Evolutionary conservation across 1,140 invertebrate species (phyloP).

Genomic region (Protaetia brevitarsis): DNA sequence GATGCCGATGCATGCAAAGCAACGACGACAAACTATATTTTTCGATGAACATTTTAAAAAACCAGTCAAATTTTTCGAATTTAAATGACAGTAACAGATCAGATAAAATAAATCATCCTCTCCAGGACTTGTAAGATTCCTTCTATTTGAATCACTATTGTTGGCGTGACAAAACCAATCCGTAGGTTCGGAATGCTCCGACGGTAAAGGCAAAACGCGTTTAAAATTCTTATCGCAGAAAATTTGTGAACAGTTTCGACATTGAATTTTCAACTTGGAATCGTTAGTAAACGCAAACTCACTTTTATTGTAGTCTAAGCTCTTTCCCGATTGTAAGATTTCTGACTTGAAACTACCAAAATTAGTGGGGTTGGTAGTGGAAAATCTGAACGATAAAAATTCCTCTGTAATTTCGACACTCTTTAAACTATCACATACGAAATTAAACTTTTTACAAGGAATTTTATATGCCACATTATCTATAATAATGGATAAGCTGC

Average conservation of each 20-base stretch:
- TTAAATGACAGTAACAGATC: slow-evolving; percentile 52
- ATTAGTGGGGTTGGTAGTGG: slow-evolving; percentile 34
- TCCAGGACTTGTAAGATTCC: slow-evolving; percentile 47
- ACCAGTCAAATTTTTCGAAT: slow-evolving; percentile 45
- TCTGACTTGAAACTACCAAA: slow-evolving; percentile 54
- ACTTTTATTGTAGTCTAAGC: slow-evolving; percentile 25
- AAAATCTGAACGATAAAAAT: slow-evolving; percentile 40
- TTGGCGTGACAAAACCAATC: slow-evolving; percentile 58
- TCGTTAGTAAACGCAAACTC: slow-evolving; percentile 42
- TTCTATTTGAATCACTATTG: slow-evolving; percentile 31
- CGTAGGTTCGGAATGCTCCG: slow-evolving; percentile 52
- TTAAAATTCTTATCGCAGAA: slow-evolving; percentile 48
- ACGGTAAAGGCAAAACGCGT: slow-evolving; percentile 55
- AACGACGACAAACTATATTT: slow-evolving; percentile 55
- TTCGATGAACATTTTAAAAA: slow-evolving; percentile 50
- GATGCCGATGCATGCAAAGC: slow-evolving; percentile 53
- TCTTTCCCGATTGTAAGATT: slow-evolving; percentile 44
- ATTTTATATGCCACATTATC: slow-evolving; percentile 39
- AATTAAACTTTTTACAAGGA: slow-evolving; percentile 51
- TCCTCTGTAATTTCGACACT: slow-evolving; percentile 38
- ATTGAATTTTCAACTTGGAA: slow-evolving; percentile 47
- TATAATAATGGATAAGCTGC: slow-evolving; percentile 48
- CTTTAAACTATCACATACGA: slow-evolving; percentile 33
- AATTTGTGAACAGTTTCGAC: slow-evolving; percentile 53
- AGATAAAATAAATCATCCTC: slow-evolving; percentile 53